Percentiles rank a stretch among this genome's conserved stretches.
Evolutionary conservation across 2,113 vertebrate genomes (phyloP).

Genomic region (Orycteropus afer): DNA sequence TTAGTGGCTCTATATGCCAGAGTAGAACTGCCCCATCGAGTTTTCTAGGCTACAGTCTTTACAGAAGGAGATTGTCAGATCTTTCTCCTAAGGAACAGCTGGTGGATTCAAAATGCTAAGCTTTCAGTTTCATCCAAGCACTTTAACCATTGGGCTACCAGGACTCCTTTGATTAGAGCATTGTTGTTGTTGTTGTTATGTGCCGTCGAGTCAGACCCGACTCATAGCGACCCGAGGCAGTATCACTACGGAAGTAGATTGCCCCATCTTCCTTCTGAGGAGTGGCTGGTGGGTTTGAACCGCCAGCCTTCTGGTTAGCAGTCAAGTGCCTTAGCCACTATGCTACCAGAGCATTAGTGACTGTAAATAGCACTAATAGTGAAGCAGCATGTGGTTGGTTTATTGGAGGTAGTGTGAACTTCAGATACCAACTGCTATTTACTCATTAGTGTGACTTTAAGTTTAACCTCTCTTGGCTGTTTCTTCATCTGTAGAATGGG

Average conservation of each 20-base stretch:
- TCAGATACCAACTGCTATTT: background rate
- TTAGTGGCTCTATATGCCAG: background rate
- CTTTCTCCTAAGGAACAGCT: background rate
- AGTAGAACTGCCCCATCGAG: background rate
- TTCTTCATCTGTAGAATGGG: background rate
- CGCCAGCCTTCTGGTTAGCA: background rate
- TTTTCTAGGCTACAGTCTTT: background rate
- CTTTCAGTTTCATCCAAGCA: too few relatives aligned
- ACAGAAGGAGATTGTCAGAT: background rate
- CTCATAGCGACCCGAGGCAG: too few relatives aligned
- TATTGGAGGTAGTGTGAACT: background rate
- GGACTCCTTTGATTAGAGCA: too few relatives aligned
- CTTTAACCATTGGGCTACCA: too few relatives aligned
- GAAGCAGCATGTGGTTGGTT: background rate
- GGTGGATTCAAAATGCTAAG: too few relatives aligned
- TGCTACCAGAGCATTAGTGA: background rate
- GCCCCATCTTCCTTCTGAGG: background rate
- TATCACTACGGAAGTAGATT: background rate
- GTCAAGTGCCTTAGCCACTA: too few relatives aligned
- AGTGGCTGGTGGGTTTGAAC: background rate
- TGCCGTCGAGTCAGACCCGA: too few relatives aligned
- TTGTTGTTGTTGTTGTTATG: too few relatives aligned
- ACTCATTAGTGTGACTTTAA: background rate
- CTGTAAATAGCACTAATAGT: fast-evolving
- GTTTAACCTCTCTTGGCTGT: background rate